Conservation (phyloP, 1,140 invertebrate genomes). For the Palaemon carinicauda region DNA sequence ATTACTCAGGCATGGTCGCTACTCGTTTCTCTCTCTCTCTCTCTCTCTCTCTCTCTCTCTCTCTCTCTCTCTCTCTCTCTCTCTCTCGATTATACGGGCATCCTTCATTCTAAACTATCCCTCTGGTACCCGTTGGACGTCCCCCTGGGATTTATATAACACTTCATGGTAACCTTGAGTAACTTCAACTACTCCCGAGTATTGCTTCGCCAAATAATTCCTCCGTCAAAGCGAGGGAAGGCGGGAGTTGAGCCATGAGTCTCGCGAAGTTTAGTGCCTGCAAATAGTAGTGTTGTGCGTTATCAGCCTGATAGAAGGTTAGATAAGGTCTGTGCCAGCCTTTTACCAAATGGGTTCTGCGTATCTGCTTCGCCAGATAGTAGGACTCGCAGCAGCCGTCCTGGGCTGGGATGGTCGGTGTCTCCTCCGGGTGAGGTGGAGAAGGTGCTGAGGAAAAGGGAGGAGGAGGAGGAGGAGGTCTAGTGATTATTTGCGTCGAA, state of each 20-base stretch:
- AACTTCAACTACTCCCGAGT: too few species aligned
- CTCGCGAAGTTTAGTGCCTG: slow-evolving; percentile 38
- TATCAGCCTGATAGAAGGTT: slow-evolving; percentile 30
- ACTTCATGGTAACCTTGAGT: too few species aligned
- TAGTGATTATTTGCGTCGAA: not conserved
- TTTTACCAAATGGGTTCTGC: slow-evolving; percentile 40
- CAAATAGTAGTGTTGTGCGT: slow-evolving; percentile 38
- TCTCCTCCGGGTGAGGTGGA: not conserved
- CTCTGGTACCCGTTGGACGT: not conserved
- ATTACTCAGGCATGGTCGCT: too few species aligned
- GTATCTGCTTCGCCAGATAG: slow-evolving; percentile 39
- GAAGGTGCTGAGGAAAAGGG: not conserved
- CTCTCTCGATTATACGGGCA: not conserved
- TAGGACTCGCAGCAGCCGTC: slow-evolving; percentile 4
- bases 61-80: not conserved
- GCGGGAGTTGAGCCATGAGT: slow-evolving; percentile 9
- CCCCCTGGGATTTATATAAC: not conserved
- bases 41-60: not conserved
- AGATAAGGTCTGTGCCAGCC: slow-evolving; percentile 42
- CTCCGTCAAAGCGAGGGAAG: not conserved
- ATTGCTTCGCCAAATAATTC: not conserved
- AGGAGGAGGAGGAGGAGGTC: not conserved
- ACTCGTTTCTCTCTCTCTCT: not conserved
- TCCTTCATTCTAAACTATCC: not conserved
- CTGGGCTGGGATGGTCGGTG: not conserved